Percentiles rank a stretch among this genome's conserved stretches.
Conservation (phyloP, 2,113 vertebrate genomes). For the Piprites chloris region DNA sequence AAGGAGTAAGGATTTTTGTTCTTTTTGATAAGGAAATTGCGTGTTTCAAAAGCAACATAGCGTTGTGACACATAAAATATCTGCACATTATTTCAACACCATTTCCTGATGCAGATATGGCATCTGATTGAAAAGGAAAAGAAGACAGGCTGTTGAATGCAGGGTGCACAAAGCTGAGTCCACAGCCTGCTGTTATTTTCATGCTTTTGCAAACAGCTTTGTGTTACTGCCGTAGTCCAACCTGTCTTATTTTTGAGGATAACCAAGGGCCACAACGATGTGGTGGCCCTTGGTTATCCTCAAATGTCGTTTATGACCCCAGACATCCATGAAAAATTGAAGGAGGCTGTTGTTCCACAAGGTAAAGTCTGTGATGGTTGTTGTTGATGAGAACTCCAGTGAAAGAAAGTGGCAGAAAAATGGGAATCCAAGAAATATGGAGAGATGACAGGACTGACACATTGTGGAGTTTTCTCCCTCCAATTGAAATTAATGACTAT, state of each 20-base stretch:
- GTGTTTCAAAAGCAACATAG: not conserved
- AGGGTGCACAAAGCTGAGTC: not conserved
- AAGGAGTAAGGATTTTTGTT: not conserved
- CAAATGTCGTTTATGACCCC: not conserved
- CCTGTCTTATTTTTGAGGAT: not conserved
- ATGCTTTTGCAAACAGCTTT: not conserved
- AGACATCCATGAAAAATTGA: not conserved
- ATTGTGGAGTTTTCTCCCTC: not conserved
- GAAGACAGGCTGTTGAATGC: not conserved
- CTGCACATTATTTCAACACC: not conserved
- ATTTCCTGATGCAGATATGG: not conserved
- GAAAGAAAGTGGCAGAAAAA: not conserved
- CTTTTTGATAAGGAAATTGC: not conserved
- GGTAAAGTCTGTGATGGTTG: not conserved
- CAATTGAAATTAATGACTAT: not conserved
- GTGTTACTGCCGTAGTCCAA: not conserved
- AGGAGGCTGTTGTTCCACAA: not conserved
- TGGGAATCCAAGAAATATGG: not conserved
- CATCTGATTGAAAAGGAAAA: not conserved
- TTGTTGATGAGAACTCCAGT: not conserved
- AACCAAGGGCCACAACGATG: too few species aligned
- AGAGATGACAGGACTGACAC: not conserved
- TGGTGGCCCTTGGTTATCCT: not conserved
- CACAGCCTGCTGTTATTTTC: not conserved
- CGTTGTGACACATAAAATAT: not conserved